Evolutionary conservation across 2,888 invertebrate species (phyloP).

Genomic region (Ophion ellenae): DNA sequence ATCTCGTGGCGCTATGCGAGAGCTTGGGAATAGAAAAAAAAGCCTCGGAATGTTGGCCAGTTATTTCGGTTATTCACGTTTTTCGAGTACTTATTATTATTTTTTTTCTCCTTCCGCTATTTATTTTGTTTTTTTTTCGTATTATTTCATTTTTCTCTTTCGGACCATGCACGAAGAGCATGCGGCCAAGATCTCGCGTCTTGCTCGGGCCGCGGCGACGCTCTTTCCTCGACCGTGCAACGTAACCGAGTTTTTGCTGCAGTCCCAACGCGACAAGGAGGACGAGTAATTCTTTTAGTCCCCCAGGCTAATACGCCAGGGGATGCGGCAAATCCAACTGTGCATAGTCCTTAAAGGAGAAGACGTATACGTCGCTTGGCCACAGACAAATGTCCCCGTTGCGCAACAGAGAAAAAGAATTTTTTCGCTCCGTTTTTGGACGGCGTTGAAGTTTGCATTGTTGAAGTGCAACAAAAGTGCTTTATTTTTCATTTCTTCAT

Average conservation of each 20-base stretch:
- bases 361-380: background rate
- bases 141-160: background rate
- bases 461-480: too few species aligned
- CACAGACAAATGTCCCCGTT: background rate
- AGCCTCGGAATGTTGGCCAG: constrained; percentile 32
- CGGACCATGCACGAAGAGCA: background rate
- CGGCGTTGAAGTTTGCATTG: background rate
- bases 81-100: constrained; percentile 38
- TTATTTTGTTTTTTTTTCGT: constrained; percentile 23
- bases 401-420: background rate
- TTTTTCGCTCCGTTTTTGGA: background rate
- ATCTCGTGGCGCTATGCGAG: constrained; percentile 2
- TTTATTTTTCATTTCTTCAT: too few species aligned
- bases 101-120: background rate
- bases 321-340: constrained; percentile 21
- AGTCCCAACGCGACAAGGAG: constrained; percentile 6
- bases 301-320: constrained; percentile 31
- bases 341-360: constrained; percentile 17
- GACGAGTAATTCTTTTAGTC: constrained; percentile 55
- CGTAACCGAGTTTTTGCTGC: constrained; percentile 5
- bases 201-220: background rate
- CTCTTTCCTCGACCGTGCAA: constrained; percentile 13
- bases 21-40: background rate
- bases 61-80: constrained; percentile 51
- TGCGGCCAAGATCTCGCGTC: constrained; percentile 2